Percentiles rank a stretch among this genome's conserved stretches.
Conservation (phyloP, 2,888 invertebrate genomes). For the Ommatoiulus sabulosus region DNA sequence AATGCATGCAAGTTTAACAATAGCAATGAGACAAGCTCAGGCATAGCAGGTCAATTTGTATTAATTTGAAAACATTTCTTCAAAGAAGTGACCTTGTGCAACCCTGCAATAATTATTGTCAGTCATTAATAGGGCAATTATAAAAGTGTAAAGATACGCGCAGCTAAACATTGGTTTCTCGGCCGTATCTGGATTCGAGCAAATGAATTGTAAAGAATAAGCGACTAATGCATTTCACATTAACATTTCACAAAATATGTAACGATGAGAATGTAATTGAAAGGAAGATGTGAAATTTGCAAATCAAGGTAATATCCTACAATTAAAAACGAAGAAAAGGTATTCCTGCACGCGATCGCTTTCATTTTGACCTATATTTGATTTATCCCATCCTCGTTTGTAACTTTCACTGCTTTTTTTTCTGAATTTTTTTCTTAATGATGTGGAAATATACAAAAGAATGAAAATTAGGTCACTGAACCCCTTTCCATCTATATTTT, state of each 20-base stretch:
- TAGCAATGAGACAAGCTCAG: conserved; percentile 23
- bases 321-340: neutral
- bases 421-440: neutral
- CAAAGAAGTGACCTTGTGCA: neutral
- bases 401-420: conserved; percentile 15
- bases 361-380: conserved; percentile 22
- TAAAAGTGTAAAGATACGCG: neutral
- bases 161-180: neutral
- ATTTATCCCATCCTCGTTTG: conserved; percentile 12
- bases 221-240: neutral
- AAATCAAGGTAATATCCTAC: neutral
- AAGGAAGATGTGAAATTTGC: neutral
- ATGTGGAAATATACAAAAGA: conserved; percentile 18
- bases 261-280: neutral
- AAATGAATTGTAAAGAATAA: neutral
- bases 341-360: neutral
- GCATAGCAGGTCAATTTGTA: conserved; percentile 29
- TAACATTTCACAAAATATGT: neutral
- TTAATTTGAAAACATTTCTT: neutral
- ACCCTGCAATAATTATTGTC: neutral
- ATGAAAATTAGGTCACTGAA: conserved; percentile 25
- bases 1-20: neutral
- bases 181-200: neutral
- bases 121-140: conserved; percentile 12
- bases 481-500: neutral